phyloP scores from a whole-genome alignment of 2,797 vertebrate species.

The Pseudocheirus occidentalis region DNA sequence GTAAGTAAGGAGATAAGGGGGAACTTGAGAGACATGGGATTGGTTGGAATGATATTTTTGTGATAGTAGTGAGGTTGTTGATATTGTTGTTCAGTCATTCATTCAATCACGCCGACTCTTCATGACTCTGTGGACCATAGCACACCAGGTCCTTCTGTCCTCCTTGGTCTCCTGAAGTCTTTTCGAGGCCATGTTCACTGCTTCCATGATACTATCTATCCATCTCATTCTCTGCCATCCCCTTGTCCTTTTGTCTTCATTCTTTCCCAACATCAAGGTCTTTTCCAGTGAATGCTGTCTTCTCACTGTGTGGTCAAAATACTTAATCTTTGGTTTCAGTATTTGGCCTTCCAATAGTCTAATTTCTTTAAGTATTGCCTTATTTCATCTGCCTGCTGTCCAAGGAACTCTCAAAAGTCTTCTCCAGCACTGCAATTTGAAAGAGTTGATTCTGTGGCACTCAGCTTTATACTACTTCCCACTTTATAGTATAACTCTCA shows the following conservation, averaged over 20 bases:
- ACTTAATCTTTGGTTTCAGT: background rate
- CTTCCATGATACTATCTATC: background rate
- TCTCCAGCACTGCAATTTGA: background rate
- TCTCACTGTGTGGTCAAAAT: background rate
- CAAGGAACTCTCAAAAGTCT: background rate
- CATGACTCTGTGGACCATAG: too few relatives aligned
- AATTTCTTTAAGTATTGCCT: background rate
- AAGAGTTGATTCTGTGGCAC: background rate
- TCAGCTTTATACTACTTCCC: too few relatives aligned
- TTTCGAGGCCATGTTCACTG: background rate
- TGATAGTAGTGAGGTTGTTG: background rate
- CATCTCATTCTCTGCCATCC: background rate
- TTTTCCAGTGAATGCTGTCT: background rate
- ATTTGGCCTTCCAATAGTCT: background rate
- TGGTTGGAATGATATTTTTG: background rate
- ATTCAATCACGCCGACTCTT: background rate
- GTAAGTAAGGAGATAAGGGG: background rate
- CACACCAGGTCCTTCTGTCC: background rate
- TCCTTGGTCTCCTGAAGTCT: background rate
- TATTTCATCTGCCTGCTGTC: background rate
- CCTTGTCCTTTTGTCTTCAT: background rate
- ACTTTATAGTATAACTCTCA: too few relatives aligned
- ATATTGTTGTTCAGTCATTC: background rate
- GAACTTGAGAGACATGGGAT: background rate
- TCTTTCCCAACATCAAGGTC: background rate